Base-by-base conservation (phyloP, 1,140 invertebrate genomes). In the Branchinecta lindahli region DNA sequence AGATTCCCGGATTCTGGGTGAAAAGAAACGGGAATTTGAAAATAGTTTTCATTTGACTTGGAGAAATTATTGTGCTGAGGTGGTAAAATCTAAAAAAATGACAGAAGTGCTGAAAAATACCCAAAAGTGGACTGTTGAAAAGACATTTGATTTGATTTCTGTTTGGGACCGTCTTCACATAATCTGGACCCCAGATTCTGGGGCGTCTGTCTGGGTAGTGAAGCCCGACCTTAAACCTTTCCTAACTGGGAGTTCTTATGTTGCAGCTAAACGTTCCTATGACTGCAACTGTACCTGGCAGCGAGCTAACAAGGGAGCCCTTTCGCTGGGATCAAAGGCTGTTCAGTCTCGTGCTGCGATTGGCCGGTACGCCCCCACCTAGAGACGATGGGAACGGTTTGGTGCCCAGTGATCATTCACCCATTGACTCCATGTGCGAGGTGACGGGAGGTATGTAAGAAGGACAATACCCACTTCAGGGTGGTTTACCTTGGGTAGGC, bases 251-350 rank as follows among this genome's bases (percentile, higher is more conserved):
- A 33, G 2, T 33, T 68, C 75, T n/a, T 69, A n/a, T 70, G 67
- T 74, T 76, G 12, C 75, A 96, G 88, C 86, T 96, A 74, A 95
- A 92, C 77, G 79, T 97, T 70, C 92, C 94, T 12, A 92, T 97
- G 87, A 88, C 92, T 77, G 89, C 88, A 71, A 88, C 88, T 10
- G 92, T 96, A 75, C 92, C 94, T 68, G 96, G 96, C 12, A 92
- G 90, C 12, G 97, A 99, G 80, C 83, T 99, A 75, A 98, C 96
- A 8, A 86, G 94, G 74, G 96, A 99, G 80, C 94, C 95, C 44
- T 99, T 97, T 77, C 85, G 96, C 72, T 99, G 97, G 96, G 97
- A 99, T 81, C 96, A 99, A 81, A 83, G 96, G 71, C 82, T 99
- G 33, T 99, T 98, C 82, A 91, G 93, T 7, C 80, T 99, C 72